These are phyloP conservation scores for Antedon mediterranea DNA, from an alignment of 53 echinoderm and acorn worm genomes.

Conservation along the genomic window DNA sequence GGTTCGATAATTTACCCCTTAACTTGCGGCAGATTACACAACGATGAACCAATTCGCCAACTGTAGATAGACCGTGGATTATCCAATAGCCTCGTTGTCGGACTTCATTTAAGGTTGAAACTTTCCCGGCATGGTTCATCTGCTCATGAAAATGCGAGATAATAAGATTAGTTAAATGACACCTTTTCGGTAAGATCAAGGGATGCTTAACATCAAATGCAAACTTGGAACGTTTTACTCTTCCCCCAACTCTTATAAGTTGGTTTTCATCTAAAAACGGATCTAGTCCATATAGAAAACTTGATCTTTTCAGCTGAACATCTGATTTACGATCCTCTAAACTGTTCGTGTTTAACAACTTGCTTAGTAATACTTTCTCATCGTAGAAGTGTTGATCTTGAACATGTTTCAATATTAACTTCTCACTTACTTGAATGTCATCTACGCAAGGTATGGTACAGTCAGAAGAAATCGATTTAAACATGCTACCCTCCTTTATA, in stretches of 20 bases:
- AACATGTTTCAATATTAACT: not conserved
- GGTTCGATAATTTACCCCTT: not conserved
- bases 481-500: too few species aligned
- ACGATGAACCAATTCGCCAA: not conserved
- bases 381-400: slow-evolving; percentile 7
- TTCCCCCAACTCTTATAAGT: slow-evolving; percentile 18
- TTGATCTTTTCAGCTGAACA: too few species aligned
- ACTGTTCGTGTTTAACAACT: not conserved
- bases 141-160: slow-evolving; percentile 20
- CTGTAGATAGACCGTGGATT: slow-evolving; percentile 3
- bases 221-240: not conserved
- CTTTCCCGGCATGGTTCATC: slow-evolving; percentile 31
- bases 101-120: slow-evolving; percentile 19
- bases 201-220: slow-evolving; percentile 4
- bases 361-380: not conserved
- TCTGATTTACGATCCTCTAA: too few species aligned
- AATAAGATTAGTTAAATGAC: slow-evolving; percentile 15
- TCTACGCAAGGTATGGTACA: not conserved
- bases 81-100: slow-evolving; percentile 27
- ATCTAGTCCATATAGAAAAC: slow-evolving; percentile 13
- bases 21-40: slow-evolving; percentile 6
- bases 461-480: not conserved
- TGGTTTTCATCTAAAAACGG: slow-evolving; percentile 17
- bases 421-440: not conserved
- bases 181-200: slow-evolving; percentile 1